Evolutionary conservation across 2,113 vertebrate species (phyloP).

Genomic region (Charina bottae): DNA sequence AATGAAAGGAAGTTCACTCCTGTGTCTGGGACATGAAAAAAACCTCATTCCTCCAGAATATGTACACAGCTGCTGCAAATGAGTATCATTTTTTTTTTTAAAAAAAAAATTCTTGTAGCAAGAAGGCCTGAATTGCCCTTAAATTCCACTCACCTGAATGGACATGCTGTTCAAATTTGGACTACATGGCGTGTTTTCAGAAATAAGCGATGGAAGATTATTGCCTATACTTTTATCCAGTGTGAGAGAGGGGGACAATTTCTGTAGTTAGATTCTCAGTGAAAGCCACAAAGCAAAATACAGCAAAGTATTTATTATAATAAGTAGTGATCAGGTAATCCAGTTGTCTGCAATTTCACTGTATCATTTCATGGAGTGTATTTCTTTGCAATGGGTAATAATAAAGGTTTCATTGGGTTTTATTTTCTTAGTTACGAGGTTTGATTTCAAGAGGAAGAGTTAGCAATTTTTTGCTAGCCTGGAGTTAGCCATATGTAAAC

Average conservation of each 20-base stretch:
- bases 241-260: not conserved
- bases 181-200: not conserved
- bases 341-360: slow-evolving; percentile 22
- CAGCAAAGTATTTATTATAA: slow-evolving; percentile 33
- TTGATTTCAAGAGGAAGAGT: not conserved
- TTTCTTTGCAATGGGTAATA: slow-evolving; percentile 29
- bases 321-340: slow-evolving; percentile 23
- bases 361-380: slow-evolving; percentile 24
- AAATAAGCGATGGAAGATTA: slow-evolving; percentile 1
- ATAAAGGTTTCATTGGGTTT: slow-evolving; percentile 14
- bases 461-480: not conserved
- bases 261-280: slow-evolving; percentile 14
- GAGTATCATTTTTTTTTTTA: not conserved
- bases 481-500: not conserved
- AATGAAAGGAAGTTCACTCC: not conserved
- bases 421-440: not conserved
- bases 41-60: not conserved
- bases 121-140: not conserved
- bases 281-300: slow-evolving; percentile 35
- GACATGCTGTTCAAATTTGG: slow-evolving; percentile 23
- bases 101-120: not conserved
- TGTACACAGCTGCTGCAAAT: not conserved
- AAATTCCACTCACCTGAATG: slow-evolving; percentile 2
- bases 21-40: not conserved
- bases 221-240: slow-evolving; percentile 10